Evolutionary conservation across 2,888 invertebrate genomes (phyloP), one percentile per base, ranked within the genome.

Genomic region (Athalia circularis): DNA sequence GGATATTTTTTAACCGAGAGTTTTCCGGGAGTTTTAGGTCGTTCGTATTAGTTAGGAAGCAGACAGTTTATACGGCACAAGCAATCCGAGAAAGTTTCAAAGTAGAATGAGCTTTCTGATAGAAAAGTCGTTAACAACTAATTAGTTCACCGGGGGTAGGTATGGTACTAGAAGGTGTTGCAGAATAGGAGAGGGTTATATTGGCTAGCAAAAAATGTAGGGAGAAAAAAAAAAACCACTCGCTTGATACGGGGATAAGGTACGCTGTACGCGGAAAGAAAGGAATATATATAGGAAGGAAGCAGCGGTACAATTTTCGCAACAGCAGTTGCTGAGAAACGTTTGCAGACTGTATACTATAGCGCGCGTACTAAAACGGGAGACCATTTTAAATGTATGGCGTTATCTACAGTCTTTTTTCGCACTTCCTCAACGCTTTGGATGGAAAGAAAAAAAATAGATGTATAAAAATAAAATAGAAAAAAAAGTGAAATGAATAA

Each of bases 71-170:
- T 78, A 62, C 47, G 59, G 43, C 6, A 9, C 29, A 62, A 70
- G 48, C 50, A 62, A 54, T 78, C 62, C 50, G 65, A 29, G 47
- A 65, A 72, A 78, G 74, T 78, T 78, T 78, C 57, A 43, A 78
- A 74, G 78, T 78, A 74, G 78, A 78, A 78, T 78, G 57, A 78
- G 65, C 29, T 78, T 78, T 13, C 74, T 74, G 74, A 78, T 74
- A 78, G 78, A 78, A 78, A 78, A 74, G 74, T 78, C 50, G 72
- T 78, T 78, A 78, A 54, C 78, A 54, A 78, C 64, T 78, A 78
- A 78, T 78, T 78, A 72, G 52, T 50, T 61, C 50, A 13, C 15
- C 74, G 15, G 62, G 29, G 29, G 29, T 29, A 29, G 29, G 29
- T 29, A 29, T 29, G 29, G n/a, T 54, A 54, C 9, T n/a, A n/a